Base-by-base conservation (phyloP, 2,113 vertebrate genomes). In the Todiramphus saurophagus region DNA sequence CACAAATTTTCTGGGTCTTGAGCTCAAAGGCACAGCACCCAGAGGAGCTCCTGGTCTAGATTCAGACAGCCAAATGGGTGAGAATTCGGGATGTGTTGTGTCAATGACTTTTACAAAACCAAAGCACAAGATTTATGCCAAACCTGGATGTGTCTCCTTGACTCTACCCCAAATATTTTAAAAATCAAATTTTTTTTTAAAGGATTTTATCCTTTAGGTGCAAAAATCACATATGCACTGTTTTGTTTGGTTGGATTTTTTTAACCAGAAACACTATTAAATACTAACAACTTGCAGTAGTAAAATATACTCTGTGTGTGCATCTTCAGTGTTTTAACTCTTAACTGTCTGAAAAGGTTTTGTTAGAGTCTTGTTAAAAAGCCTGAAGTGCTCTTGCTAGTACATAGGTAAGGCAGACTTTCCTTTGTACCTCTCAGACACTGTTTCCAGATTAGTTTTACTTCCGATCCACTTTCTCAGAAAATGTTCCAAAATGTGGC, bases 1-100 rank as follows among this genome's bases (percentile, higher is more conserved):
- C 75, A 74, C 70, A 77, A 50, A 77, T 88, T 87, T 94, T 91
- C 67, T 87, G 53, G 31, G 39, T 81, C 51, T 85, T 76, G 66
- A 73, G 35, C 51, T 83, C 30, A 83, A 73, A 94, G 59, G 12
- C 41, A 80, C 25, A 73, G 50, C 2, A 0, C 1, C 14, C 25
- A 37, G 21, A 33, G 35, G 16, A 64, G 28, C n/a, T 81, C 51
- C 53, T 59, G 30, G 11, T 78, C 48, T 62, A 44, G 55, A 59
- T 46, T 64, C 30, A 62, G 27, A 14, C 83, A 62, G 31, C 19
- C 55, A 80, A 24, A 18, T 1, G 3, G 10, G 21, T 60, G 44
- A 73, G 59, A 90, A 68, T 75, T 72, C 1, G 1, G 18, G 48
- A 70, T 91, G 33, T 63, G 27, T 60, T 67, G 27, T 69, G 24